A percentile compares a stretch with the other conserved stretches of the same genome.
Conservation (phyloP, 2,113 vertebrate genomes). For the Mixornis gularis region DNA sequence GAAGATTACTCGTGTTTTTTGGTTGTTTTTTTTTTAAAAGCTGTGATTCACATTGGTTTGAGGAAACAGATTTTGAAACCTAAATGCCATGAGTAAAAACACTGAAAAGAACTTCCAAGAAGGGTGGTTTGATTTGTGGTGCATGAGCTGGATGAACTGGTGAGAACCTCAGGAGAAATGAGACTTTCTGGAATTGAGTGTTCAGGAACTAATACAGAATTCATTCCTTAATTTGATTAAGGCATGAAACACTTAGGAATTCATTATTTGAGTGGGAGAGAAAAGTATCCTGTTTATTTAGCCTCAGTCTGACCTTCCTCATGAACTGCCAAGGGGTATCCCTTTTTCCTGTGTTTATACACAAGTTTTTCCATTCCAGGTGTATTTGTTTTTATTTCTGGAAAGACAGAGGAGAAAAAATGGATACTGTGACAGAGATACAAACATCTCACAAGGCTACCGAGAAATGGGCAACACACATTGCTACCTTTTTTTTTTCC, state of each 20-base stretch:
- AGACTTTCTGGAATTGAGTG: slow-evolving; percentile 1
- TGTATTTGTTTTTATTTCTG: slow-evolving; percentile 41
- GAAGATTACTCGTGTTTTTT: background rate
- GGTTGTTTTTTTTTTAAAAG: background rate
- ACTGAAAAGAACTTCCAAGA: background rate
- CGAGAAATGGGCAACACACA: background rate
- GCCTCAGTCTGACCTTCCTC: slow-evolving; percentile 26
- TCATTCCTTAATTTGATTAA: slow-evolving; percentile 24
- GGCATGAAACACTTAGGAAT: slow-evolving; percentile 11
- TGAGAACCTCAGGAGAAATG: background rate
- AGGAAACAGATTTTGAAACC: background rate
- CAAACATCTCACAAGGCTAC: background rate
- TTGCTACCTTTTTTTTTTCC: background rate
- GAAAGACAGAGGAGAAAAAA: background rate
- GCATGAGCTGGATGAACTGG: background rate
- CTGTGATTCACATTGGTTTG: background rate
- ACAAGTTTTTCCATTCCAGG: slow-evolving; percentile 21
- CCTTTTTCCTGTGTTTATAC: slow-evolving; percentile 36
- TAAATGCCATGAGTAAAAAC: background rate
- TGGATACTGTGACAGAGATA: background rate
- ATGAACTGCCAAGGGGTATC: slow-evolving; percentile 32
- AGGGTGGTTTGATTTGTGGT: background rate
- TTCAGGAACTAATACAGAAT: background rate
- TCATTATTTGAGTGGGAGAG: background rate
- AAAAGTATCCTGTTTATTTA: slow-evolving; percentile 20